Base-by-base conservation (phyloP, 2,888 invertebrate genomes). In the Pterobdella sp. region DNA sequence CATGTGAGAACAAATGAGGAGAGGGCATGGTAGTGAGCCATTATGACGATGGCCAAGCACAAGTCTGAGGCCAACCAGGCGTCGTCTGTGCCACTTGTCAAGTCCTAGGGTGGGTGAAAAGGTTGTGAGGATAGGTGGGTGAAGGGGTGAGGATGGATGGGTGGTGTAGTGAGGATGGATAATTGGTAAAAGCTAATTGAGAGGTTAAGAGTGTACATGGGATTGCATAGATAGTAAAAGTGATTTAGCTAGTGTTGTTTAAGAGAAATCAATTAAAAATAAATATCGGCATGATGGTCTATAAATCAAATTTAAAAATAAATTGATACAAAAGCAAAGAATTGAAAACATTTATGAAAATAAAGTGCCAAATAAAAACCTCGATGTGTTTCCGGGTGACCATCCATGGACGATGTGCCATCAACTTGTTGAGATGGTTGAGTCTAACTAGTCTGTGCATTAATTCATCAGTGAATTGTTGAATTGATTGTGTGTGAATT, bases 1-100 rank as follows among this genome's bases (percentile, higher is more conserved):
- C 91, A 91, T 76, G 91, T 91, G 84, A 90, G 90, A 74, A 92
- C 90, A 85, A 93, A 91, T 78, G 90, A 90, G 81, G 90, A 90
- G 75, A 93, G 86, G 66, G 91, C 89, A 85, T 93, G 92, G 85
- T 92, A 92, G 85, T 93, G 92, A 72, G 91, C 88, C 81, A 93
- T 85, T 76, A 93, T 87, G 70, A 91, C 90, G 79, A 92, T 89
- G 73, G 92, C 92, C 81, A 92, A 92, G 34, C 91, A 90, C 77
- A 93, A 88, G 85, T 93, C 92, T 29, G 90, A 89, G 76, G 92
- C 82, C 29, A 91, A 91, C 83, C 83, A 83, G 74, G 80, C 81
- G 76, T 82, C 81, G 31, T 66, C 66, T 29, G 79, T 78, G 0
- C 81, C 80, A 71, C 78, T 76, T 0, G 80, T 79, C 68, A 83